Conservation (phyloP, 1,140 invertebrate species). For the Pogonognathellus flavescens region DNA sequence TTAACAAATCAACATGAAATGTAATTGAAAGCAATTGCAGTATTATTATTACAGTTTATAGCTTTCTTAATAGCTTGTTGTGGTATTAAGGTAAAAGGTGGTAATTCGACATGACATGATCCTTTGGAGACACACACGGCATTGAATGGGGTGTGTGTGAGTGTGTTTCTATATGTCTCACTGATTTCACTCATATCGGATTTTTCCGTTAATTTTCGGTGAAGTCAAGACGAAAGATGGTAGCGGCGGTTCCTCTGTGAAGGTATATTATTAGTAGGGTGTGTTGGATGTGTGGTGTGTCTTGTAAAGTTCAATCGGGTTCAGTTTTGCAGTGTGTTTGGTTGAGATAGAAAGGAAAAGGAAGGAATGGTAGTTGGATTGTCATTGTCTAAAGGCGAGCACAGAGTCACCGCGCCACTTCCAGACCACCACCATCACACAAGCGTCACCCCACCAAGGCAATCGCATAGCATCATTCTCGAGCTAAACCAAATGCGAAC, state of each 20-base stretch:
- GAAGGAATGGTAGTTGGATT: not conserved
- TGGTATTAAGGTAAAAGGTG: not conserved
- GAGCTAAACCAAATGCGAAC: not conserved
- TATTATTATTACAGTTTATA: too few species aligned
- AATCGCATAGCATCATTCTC: not conserved
- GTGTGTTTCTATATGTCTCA: not conserved
- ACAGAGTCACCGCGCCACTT: not conserved
- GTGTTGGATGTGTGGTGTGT: not conserved
- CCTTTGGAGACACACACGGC: too few species aligned
- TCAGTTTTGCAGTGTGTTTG: not conserved
- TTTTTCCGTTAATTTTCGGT: conserved; percentile 26
- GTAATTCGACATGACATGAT: too few species aligned
- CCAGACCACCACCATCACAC: not conserved
- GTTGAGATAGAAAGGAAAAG: conserved; percentile 14
- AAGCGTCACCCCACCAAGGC: conserved; percentile 16
- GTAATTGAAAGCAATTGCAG: too few species aligned
- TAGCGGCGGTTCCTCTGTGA: conserved; percentile 4
- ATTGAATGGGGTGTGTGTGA: too few species aligned
- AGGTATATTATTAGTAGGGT: conserved; percentile 1
- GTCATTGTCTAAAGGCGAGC: not conserved
- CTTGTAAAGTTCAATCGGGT: not conserved
- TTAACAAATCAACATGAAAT: too few species aligned
- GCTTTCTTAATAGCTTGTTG: not conserved
- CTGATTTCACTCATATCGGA: conserved; percentile 22
- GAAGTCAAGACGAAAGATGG: conserved; percentile 1